Percentiles rank a stretch among this genome's conserved stretches.
Conservation (phyloP, 2,888 invertebrate genomes). For the Patella ulyssiponensis region DNA sequence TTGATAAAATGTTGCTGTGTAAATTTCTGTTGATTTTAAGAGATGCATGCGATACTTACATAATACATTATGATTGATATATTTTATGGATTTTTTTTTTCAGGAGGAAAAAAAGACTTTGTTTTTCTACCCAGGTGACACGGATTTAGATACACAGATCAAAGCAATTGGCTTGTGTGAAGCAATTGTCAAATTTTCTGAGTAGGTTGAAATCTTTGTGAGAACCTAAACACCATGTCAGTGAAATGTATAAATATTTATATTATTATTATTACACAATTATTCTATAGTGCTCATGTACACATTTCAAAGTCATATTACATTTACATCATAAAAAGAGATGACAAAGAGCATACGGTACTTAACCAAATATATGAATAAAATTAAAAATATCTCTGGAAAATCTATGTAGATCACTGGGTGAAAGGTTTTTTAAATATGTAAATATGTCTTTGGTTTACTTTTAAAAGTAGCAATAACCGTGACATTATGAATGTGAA, state of each 20-base stretch:
- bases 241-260: no score
- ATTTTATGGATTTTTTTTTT: slow-evolving; percentile 35
- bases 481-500: no score
- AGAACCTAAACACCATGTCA: no score
- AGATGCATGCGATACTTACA: no score
- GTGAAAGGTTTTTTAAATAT: not conserved
- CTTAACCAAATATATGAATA: no score
- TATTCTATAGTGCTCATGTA: no score
- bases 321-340: no score
- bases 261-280: no score
- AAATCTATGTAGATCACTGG: not conserved
- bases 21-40: no score
- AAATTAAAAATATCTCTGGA: not conserved
- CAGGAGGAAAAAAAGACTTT: slow-evolving; percentile 92
- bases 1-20: no score
- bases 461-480: not conserved
- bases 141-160: slow-evolving; percentile 84
- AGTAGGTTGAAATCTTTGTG: slow-evolving; percentile 77
- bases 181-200: slow-evolving; percentile 94
- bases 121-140: slow-evolving; percentile 86
- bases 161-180: slow-evolving; percentile 95
- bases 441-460: not conserved
- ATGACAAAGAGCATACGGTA: no score
- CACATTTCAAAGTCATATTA: no score
- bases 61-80: not conserved